phyloP scores from a whole-genome alignment of 2,888 invertebrate genomes.

The Limulus polyphemus region DNA sequence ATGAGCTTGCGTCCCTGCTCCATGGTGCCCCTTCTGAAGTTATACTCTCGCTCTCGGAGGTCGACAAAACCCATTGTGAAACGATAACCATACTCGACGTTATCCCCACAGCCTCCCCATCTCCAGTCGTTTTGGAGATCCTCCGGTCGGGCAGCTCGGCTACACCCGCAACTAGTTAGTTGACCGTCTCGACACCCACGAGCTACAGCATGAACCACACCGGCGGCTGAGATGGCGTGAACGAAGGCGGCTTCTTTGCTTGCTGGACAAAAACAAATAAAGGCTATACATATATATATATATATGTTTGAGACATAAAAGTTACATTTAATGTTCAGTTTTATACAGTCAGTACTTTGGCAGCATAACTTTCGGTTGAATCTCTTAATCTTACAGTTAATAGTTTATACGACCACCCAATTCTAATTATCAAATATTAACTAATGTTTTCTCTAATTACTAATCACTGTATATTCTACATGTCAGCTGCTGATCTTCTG shows the following conservation, averaged over 20 bases:
- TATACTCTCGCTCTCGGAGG: slow-evolving; percentile 62
- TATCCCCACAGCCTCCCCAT: slow-evolving; percentile 97
- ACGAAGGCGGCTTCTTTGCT: slow-evolving; percentile 45
- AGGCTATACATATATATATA: no score
- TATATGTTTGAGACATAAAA: no score
- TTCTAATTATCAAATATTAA: no score
- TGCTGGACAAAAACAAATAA: no score
- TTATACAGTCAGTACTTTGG: no score
- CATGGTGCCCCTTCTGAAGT: slow-evolving; percentile 63
- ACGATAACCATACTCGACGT: slow-evolving; percentile 91
- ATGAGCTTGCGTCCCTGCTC: slow-evolving; percentile 78
- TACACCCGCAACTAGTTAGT: slow-evolving; percentile 79
- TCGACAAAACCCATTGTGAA: slow-evolving; percentile 92
- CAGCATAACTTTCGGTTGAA: no score
- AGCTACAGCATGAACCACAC: slow-evolving; percentile 72
- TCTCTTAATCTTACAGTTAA: no score
- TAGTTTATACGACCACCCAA: no score
- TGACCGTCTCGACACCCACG: slow-evolving; percentile 83
- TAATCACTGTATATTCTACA: no score
- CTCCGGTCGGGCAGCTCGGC: slow-evolving; percentile 63
- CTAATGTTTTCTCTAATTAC: no score
- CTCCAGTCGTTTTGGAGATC: slow-evolving; percentile 83
- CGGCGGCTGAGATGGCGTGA: slow-evolving; percentile 45
- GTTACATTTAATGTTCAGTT: no score
- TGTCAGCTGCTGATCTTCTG: no score